Evolutionary conservation across 2,797 vertebrate species (phyloP).

Genomic region (Molothrus ater): DNA sequence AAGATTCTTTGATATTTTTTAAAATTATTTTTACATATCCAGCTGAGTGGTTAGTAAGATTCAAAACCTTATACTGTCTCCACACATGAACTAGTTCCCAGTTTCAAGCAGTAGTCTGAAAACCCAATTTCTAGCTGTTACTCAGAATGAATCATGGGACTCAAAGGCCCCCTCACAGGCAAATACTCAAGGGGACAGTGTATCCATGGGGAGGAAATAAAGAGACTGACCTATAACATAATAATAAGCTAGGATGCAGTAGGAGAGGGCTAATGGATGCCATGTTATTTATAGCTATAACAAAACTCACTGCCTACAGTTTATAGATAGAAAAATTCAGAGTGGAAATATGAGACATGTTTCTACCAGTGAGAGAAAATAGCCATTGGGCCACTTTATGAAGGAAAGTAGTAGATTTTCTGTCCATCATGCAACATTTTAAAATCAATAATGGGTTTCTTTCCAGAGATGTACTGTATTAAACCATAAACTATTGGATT

Average conservation of each 20-base stretch:
- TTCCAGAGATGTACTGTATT: neutral
- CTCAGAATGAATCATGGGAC: neutral
- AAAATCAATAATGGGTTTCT: constrained; percentile 13
- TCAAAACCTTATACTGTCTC: neutral
- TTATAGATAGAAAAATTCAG: neutral
- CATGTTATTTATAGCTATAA: neutral
- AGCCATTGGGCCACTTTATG: neutral
- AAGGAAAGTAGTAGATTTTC: constrained; percentile 1
- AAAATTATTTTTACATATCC: neutral
- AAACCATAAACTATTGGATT: neutral
- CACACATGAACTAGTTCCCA: neutral
- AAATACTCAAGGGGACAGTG: neutral
- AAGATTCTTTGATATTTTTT: neutral
- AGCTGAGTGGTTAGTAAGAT: neutral
- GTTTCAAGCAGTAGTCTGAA: neutral
- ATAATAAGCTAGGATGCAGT: neutral
- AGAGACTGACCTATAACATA: neutral
- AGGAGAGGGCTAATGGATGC: neutral
- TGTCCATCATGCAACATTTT: neutral
- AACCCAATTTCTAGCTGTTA: neutral
- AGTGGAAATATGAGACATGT: neutral
- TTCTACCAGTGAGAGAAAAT: neutral
- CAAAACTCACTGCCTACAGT: neutral
- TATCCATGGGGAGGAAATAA: neutral
- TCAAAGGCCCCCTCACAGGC: neutral